A percentile compares a stretch with the other conserved stretches of the same genome.
Conservation (phyloP, 2,888 invertebrate species). For the Diarsia dahlii region DNA sequence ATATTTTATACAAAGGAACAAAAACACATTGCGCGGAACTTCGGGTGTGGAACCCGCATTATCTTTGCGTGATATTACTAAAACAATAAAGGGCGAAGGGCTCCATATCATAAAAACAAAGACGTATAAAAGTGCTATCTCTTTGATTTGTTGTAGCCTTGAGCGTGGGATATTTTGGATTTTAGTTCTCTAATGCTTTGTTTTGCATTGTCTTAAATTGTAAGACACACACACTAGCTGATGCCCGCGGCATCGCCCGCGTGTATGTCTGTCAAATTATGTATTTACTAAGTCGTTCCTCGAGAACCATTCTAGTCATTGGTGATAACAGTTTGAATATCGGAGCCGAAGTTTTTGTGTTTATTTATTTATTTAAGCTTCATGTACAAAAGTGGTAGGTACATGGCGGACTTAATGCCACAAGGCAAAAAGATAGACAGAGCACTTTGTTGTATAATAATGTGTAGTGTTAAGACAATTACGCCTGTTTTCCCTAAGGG, state of each 20-base stretch:
- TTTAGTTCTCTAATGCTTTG: conserved; percentile 21
- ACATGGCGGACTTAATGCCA: too few species aligned
- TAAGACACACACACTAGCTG: not conserved
- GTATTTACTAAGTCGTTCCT: too few species aligned
- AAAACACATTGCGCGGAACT: conserved; percentile 22
- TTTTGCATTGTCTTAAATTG: conserved; percentile 7
- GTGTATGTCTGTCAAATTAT: too few species aligned
- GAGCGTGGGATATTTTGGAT: conserved; percentile 42
- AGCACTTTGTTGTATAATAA: too few species aligned
- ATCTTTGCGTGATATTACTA: conserved; percentile 65
- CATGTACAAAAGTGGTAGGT: too few species aligned
- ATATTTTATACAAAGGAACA: conserved; percentile 42
- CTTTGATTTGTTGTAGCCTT: conserved; percentile 64
- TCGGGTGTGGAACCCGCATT: conserved; percentile 52
- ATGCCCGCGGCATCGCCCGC: too few species aligned
- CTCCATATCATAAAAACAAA: conserved; percentile 67
- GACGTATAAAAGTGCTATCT: conserved; percentile 64
- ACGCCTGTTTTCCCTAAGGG: too few species aligned
- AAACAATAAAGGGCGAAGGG: conserved; percentile 69
- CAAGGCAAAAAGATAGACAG: too few species aligned
- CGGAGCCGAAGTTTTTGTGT: too few species aligned
- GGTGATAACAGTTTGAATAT: too few species aligned
- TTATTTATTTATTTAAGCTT: too few species aligned
- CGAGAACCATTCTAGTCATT: too few species aligned
- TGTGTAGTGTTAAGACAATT: not conserved